Evolutionary conservation across 2,888 invertebrate species (phyloP), one percentile per base, ranked within the genome.

Genomic region (Caenorhabditis doughertyi): DNA sequence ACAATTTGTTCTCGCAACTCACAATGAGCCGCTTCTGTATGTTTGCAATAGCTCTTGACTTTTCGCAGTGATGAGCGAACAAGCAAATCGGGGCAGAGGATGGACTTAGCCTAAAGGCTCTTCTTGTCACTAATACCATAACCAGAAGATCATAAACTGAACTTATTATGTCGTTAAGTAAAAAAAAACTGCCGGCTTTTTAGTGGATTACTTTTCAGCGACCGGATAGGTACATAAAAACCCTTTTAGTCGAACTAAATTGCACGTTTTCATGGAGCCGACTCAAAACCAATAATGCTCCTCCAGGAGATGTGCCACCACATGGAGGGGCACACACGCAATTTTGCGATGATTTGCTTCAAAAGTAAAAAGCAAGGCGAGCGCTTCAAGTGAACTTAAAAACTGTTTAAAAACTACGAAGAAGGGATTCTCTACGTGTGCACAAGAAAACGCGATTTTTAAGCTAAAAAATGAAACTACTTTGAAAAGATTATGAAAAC

Each of bases 31-130:
- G 70, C 71, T 64, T 79, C 65, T 71, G 55, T 71, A 32, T 79
- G 72, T 79, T 79, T 79, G 79, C 79, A 67, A 72, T 79, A 67
- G 71, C 79, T 79, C 79, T 79, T 79, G 79, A 79, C 79, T 79
- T 72, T 65, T 71, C 79, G 60, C 71, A 79, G 56, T 51, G 79
- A 72, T 79, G 79, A 67, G 71, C 72, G 79, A 72, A 79, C 79
- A 79, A 79, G 71, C 79, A 79, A 49, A 56, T 25, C 32, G 32
- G 9, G 70, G 9, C 29, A 23, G 64, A 64, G 71, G 56, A 60
- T n/a, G 39, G 68, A 25, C 68, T 51, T 32, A 53, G 27, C 53
- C n/a, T 49, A 49, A n/a, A 67, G 23, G 25, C 60, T 67, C 49
- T 62, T 51, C 49, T 58, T 58, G 68, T 70, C 68, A 77, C 60